Base-by-base conservation (phyloP, 2,797 vertebrate species). In the Sebastes paucispinis region DNA sequence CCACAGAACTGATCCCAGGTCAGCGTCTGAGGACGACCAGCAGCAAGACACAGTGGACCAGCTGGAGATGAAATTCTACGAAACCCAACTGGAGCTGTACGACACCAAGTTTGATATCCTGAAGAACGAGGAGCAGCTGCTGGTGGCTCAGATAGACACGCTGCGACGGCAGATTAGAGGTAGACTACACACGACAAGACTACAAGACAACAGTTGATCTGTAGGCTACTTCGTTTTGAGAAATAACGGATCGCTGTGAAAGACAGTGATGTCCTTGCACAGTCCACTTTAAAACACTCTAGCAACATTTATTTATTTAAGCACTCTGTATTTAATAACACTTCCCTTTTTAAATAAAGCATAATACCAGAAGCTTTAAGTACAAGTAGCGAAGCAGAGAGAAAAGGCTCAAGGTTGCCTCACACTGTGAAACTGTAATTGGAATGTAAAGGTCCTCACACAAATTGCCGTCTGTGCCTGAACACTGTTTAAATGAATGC, bases 1-100 rank as follows among this genome's bases (percentile, higher is more conserved):
- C 76, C 78, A 55, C 22, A 79, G 7, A 47, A 4, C 79, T 3
- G 81, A 79, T 13, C 14, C 73, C 2, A 55, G 34, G 14, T 82
- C 77, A 52, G 81, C 1, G 2, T 39, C 66, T 14, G 87, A 85
- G 32, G 79, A 78, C 3, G 34, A 25, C 2, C 73, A 79, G 76
- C 82, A 88, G 65, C 77, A 69, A 73, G 85, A 93, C 70, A 83
- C 91, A 0, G 94, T 98, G 50, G 96, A 98, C 76, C 93, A 95
- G 79, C 92, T 99, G 90, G 98, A 99, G 92, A 94, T 98, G 85
- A 95, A 96, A 27, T 99, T 97, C 91, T 99, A 99, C 16, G 97
- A 98, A 91, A 95, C 93, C 2, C 98, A 99, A 57, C 90, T 98
- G 83, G 97, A 99, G 57, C 91, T 98, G 4, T 98, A 98, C 13